Conservation (phyloP, 2,797 vertebrate genomes). For the Nyctalus aviator region DNA sequence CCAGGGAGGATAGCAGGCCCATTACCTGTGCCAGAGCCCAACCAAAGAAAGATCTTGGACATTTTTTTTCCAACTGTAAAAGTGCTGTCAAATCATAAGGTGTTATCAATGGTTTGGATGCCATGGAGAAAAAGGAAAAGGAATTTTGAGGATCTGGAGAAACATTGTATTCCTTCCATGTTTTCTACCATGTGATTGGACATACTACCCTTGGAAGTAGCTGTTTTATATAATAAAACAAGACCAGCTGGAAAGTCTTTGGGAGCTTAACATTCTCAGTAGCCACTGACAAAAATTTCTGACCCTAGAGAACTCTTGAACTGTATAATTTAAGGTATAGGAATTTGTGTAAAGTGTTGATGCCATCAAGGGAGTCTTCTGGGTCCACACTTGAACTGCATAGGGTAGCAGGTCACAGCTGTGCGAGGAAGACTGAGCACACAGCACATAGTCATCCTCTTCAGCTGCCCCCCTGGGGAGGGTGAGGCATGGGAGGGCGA, state of each 20-base stretch:
- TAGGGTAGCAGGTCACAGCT: background rate
- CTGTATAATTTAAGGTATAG: background rate
- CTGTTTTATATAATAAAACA: background rate
- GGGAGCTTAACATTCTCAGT: background rate
- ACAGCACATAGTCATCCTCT: background rate
- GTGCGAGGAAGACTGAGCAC: background rate
- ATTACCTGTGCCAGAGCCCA: background rate
- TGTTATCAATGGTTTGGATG: background rate
- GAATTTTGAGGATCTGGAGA: background rate
- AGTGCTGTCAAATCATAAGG: background rate
- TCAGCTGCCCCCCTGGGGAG: too few relatives aligned
- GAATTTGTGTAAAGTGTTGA: accelerated
- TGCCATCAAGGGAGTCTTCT: background rate
- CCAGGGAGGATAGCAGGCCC: background rate
- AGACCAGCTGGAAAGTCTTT: background rate
- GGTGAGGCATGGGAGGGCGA: too few relatives aligned
- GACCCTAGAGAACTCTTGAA: background rate
- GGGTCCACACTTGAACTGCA: background rate
- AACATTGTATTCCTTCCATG: background rate
- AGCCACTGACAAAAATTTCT: background rate
- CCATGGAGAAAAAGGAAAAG: background rate
- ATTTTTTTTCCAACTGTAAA: background rate
- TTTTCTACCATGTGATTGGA: background rate
- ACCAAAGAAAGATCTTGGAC: background rate
- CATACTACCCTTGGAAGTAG: background rate